Evolutionary conservation across 2,888 invertebrate genomes (phyloP), one percentile per base, ranked within the genome.

Genomic region (Pyrocoelia pectoralis): DNA sequence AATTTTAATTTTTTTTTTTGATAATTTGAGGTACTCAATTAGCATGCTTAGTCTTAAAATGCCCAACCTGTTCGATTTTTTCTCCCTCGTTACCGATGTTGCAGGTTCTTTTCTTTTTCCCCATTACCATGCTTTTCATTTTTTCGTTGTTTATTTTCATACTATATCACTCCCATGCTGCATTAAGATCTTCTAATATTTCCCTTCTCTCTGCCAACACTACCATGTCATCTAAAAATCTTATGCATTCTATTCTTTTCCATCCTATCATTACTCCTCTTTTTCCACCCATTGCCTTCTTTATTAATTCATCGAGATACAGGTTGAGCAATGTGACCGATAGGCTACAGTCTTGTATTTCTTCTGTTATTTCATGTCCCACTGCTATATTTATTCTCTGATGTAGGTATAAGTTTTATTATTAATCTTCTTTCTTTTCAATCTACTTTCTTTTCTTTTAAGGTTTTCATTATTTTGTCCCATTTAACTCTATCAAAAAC

Each of bases 271-370:
- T 9, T 38, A 38, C 38, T n/a, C 38, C 3, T 38, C 13, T 38
- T 10, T 5, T 38, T 5, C n/a, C 38, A 38, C n/a, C 3, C 10
- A 38, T 38, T 38, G 38, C 38, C 38, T 3, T n/a, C n/a, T 38
- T 9, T 38, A 38, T 12, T 38, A 38, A 3, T 12, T 38, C n/a
- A 8, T 38, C 38, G 2, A 38, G 10, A 9, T 38, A 38, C 38
- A 38, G 2, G 38, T 38, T 38, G 38, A 38, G n/a, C 38, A 38
- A 38, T 38, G 38, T 38, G n/a, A n/a, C 38, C n/a, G 38, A 38
- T n/a, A 38, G 10, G 13, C 10, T 38, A 38, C 38, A 38, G 4
- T n/a, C 38, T 38, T 38, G 38, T 12, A 12, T 38, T 38, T 38
- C 38, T 38, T 10, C 38, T 38, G 38, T 38, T 9, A 12, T 38